Evolutionary conservation across 2,797 vertebrate species (phyloP), one percentile per base, ranked within the genome.

Genomic region (Melanotaenia boesemani): DNA sequence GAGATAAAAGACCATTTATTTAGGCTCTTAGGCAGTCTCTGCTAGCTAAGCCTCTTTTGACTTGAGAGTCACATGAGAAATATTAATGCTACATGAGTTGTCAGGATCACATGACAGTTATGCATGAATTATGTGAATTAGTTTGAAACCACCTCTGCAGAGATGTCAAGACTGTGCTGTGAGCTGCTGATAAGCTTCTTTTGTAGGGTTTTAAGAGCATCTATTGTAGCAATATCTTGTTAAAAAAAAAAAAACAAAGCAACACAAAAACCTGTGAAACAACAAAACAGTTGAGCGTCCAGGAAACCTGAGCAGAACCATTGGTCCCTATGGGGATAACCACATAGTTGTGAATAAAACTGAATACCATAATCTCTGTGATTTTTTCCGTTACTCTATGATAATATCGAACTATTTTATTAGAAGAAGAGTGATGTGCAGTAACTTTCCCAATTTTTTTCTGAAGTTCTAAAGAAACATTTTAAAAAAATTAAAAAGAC

Each of bases 121-220:
- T 55, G 52, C 52, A 55, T 55, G 52, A 55, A 28, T 55, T 55
- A 55, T 55, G 24, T 55, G 52, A 55, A 28, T 55, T 26, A 11
- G 52, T 55, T 55, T 55, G 22, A 55, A 55, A 28, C 24, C 24
- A 26, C 24, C 22, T 55, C 52, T 26, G 24, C 52, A 55, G 24
- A 11, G 50, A 26, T 55, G 52, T 55, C 52, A 55, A 55, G 52
- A 15, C 52, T 55, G 4, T 12, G n/a, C 52, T 55, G 52, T 28
- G 24, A 55, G 52, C 52, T 55, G 11, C 52, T 6, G n/a, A 55
- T 55, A 26, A 55, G 24, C 52, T 55, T 26, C 22, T 28, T 55
- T 13, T 55, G 24, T 55, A 28, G 13, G 24, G 24, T 22, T 55
- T 55, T 55, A 5, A 55, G 11, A 2, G 9, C 12, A 26, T 28